Base-by-base conservation (phyloP, 2,113 vertebrate genomes). In the Lipophrys pholis region DNA sequence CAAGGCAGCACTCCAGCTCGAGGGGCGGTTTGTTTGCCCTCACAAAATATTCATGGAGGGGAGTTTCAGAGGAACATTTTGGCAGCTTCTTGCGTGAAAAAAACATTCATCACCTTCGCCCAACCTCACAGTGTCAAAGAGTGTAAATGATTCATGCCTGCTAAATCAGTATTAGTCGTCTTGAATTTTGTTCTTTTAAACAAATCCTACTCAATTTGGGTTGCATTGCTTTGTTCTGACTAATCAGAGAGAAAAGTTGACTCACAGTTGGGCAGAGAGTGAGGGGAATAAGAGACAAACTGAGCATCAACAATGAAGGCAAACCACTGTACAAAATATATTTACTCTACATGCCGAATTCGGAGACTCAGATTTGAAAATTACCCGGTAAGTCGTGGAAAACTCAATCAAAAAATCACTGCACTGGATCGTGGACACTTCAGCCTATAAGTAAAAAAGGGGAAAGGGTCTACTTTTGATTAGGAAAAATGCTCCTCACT, bases 31-130 rank as follows among this genome's bases (percentile, higher is more conserved):
- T 21, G 30, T 71, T 65, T 81, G 78, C 73, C 73, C 76, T 80
- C 71, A 56, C 69, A 62, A 73, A 86, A 83, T 83, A 85, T 79
- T 85, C 83, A 82, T 81, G 39, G 68, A 41, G 11, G 5, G 11
- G 45, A 8, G 38, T 36, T 69, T 79, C 52, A 78, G 69, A 63
- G 11, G 11, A 80, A 64, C 56, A 64, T 71, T 81, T 78, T 89
- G 85, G 84, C 87, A 89, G 82, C 75, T 71, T 54, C 11, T 46
- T 2, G 58, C n/a, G 51, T 78, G 70, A 87, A 30, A 30, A 30
- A 2, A 30, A 30, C 78, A 70, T 78, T 75, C 43, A 73, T 78
- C 81, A 82, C 75, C 75, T 61, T 30, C 49, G 60, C 51, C 16
- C 41, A 54, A 62, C 67, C 78, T 57, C 55, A 45, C 10, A 2